A percentile compares a stretch with the other conserved stretches of the same genome.
phyloP scores from a whole-genome alignment of 23 tunicate genomes.

The Phallusia fumigata region DNA sequence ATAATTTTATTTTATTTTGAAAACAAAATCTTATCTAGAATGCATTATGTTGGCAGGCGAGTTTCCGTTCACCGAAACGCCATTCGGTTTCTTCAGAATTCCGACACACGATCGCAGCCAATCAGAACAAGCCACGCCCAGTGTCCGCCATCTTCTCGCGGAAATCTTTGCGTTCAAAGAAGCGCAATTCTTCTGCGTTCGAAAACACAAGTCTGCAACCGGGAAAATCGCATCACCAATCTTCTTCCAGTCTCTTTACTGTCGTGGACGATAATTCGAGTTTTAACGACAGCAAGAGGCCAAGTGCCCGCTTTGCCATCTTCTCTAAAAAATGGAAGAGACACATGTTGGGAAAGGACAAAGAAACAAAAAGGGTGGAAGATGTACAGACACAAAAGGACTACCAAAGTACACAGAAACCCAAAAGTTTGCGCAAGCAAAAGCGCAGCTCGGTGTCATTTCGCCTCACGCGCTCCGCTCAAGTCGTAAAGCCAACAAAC shows the following conservation, averaged over 20 bases:
- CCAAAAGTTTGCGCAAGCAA: background rate
- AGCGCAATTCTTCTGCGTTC: background rate
- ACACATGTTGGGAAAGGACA: background rate
- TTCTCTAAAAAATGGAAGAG: background rate
- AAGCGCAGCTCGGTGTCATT: background rate
- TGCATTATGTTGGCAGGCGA: no score
- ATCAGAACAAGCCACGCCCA: slow-evolving; percentile 1
- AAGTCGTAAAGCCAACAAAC: background rate
- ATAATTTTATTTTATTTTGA: no score
- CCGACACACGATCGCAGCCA: background rate
- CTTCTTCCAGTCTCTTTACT: background rate
- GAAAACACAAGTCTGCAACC: background rate
- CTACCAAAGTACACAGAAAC: background rate
- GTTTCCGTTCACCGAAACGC: slow-evolving; percentile 12
- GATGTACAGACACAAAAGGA: background rate
- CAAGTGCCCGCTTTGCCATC: background rate
- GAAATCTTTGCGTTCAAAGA: background rate
- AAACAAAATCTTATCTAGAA: no score
- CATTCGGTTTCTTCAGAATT: background rate
- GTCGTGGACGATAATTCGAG: background rate
- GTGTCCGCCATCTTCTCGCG: background rate
- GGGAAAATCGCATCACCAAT: slow-evolving; percentile 1
- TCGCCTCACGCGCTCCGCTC: background rate
- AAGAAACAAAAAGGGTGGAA: background rate
- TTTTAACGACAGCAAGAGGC: background rate